phyloP scores from a whole-genome alignment of 1,140 invertebrate species.

The Parasteatoda tepidariorum region DNA sequence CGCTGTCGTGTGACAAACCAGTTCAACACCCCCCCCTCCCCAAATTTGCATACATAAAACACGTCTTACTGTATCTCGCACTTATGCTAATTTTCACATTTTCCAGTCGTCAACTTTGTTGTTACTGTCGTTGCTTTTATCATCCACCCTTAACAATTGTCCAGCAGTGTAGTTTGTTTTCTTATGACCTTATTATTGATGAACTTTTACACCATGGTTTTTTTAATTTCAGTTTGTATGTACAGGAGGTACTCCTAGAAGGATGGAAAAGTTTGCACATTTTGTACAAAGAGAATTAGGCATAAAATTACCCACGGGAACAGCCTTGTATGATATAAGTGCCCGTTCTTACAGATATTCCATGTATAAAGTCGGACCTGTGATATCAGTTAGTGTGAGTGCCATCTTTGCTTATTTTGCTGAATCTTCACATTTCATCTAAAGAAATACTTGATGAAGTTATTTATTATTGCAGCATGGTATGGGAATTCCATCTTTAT shows the following conservation, averaged over 20 bases:
- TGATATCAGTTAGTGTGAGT: conserved; percentile 91
- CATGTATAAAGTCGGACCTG: conserved; percentile 97
- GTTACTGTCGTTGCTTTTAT: not conserved
- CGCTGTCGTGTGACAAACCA: no score
- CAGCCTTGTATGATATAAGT: conserved; percentile 88
- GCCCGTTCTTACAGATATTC: conserved; percentile 93
- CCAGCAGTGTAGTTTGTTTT: not conserved
- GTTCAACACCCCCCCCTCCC: not conserved
- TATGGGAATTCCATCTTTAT: conserved; percentile 92
- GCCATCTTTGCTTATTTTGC: not conserved
- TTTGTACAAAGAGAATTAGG: conserved; percentile 90
- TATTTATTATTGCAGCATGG: conserved; percentile 77
- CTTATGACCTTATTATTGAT: not conserved
- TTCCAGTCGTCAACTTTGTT: not conserved
- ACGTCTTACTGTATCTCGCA: not conserved
- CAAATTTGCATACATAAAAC: no score
- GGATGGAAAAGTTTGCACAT: conserved; percentile 94
- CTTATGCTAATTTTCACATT: no score
- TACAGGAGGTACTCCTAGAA: conserved; percentile 95
- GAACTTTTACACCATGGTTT: not conserved
- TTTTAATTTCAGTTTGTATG: conserved; percentile 86
- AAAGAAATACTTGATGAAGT: not conserved
- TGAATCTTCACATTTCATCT: not conserved
- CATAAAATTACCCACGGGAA: conserved; percentile 88
- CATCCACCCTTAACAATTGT: not conserved